Evolutionary conservation across 2,888 invertebrate species (phyloP), one percentile per base, ranked within the genome.

Genomic region (Clunio marinus): DNA sequence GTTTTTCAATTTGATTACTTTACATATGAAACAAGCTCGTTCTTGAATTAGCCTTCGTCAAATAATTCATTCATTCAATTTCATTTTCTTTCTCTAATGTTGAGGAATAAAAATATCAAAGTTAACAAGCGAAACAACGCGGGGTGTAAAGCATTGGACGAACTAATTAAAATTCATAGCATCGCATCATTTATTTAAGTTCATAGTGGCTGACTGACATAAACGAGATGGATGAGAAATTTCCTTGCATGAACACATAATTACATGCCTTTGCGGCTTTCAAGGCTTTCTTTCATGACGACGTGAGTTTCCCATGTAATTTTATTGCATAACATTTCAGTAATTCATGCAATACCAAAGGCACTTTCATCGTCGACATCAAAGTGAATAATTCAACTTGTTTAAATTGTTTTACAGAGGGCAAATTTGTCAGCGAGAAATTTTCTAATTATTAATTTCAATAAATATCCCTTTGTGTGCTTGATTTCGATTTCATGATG

Each of bases 131-230:
- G 59, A 13, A 28, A 32, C 17, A 32, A 20, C 17, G 62, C 4
- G 41, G 37, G 32, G 41, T 62, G 62, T 62, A 62, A 62, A 60
- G 32, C 20, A 62, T 62, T 62, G 24, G 62, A 62, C 37, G 62
- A 37, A 41, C 41, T 28, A n/a, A 62, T 62, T 62, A 41, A 62
- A 62, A 62, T 62, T 62, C 62, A 62, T 62, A 41, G 35, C 59
- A 59, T 59, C 59, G 35, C 35, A 32, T 35, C 24, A n/a, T n/a
- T n/a, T n/a, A n/a, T n/a, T n/a, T n/a, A n/a, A n/a, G n/a, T n/a
- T n/a, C n/a, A n/a, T n/a, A n/a, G n/a, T n/a, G n/a, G n/a, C 4
- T 15, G 57, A 57, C 24, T 15, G 25, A 24, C 13, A 46, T 15
- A 10, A 22, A 10, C 17, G 7, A 22, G 20, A 28, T 10, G 58